A percentile compares a stretch with the other conserved stretches of the same genome.
phyloP scores from a whole-genome alignment of 2,797 vertebrate genomes.

The Gymnopithys bicolor region DNA sequence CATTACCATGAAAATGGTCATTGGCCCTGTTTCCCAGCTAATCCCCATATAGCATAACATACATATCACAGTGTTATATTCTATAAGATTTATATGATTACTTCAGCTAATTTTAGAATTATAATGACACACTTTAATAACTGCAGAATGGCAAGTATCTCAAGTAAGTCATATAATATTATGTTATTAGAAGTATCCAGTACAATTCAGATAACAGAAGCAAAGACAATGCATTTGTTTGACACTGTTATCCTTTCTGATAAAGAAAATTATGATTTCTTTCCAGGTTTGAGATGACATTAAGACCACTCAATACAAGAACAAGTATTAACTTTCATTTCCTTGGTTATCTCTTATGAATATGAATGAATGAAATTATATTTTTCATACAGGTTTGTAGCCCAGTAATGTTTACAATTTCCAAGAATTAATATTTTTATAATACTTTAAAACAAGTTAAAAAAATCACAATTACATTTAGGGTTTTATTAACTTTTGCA shows the following conservation, averaged over 20 bases:
- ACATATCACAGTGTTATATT: neutral
- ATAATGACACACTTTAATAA: constrained; percentile 12
- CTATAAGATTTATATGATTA: constrained; percentile 12
- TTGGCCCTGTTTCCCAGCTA: constrained; percentile 12
- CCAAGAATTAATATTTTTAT: neutral
- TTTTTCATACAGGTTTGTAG: neutral
- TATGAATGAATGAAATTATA: neutral
- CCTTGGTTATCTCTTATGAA: neutral
- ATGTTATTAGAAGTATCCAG: neutral
- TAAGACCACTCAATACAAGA: neutral
- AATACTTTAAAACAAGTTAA: neutral
- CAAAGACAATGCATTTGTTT: neutral
- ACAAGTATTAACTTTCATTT: neutral
- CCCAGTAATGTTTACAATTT: neutral
- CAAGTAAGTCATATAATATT: neutral
- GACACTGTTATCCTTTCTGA: neutral
- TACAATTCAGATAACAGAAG: neutral
- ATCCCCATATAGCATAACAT: neutral
- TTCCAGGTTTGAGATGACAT: neutral
- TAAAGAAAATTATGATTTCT: neutral
- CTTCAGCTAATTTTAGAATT: constrained; percentile 27
- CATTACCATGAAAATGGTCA: constrained; percentile 54
- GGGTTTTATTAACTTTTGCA: neutral
- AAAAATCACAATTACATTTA: fast-evolving
- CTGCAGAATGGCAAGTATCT: neutral